Evolutionary conservation across 2,113 vertebrate genomes (phyloP).

Genomic region (Sylvilagus bachmani): DNA sequence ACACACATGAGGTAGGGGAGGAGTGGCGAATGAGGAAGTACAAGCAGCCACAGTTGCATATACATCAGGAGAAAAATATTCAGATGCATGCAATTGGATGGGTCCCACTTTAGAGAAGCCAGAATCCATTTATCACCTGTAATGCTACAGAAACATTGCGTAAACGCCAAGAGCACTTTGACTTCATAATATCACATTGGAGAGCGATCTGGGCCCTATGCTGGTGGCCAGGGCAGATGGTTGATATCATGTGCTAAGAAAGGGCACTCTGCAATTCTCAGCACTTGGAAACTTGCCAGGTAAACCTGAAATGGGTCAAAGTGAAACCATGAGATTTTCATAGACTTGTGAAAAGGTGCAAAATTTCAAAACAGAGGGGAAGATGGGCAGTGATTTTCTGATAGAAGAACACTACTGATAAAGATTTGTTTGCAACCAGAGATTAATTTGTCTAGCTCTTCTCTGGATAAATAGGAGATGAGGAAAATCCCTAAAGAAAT

Average conservation of each 20-base stretch:
- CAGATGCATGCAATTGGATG: background rate
- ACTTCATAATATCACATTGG: slow-evolving; percentile 51
- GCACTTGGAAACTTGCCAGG: background rate
- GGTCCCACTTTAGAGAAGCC: slow-evolving; percentile 1
- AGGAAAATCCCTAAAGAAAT: slow-evolving; percentile 20
- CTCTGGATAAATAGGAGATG: background rate
- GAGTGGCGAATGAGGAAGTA: background rate
- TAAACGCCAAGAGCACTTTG: slow-evolving; percentile 30
- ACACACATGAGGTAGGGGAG: too few relatives aligned
- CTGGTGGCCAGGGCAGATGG: slow-evolving; percentile 23
- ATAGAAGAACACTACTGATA: slow-evolving; percentile 25
- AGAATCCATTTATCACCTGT: slow-evolving; percentile 42
- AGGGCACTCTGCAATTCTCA: background rate
- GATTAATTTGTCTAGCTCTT: background rate
- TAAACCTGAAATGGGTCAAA: slow-evolving; percentile 11
- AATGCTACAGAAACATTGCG: slow-evolving; percentile 54
- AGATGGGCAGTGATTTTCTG: background rate
- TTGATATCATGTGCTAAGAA: slow-evolving; percentile 48
- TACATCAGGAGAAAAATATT: background rate
- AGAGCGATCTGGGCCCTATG: slow-evolving; percentile 2
- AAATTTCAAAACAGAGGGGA: slow-evolving; percentile 27
- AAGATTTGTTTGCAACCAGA: background rate
- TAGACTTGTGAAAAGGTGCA: background rate
- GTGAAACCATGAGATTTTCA: slow-evolving; percentile 41
- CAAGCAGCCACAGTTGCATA: background rate